Base-by-base conservation (phyloP, 2,888 invertebrate genomes). In the Stramonita haemastoma region DNA sequence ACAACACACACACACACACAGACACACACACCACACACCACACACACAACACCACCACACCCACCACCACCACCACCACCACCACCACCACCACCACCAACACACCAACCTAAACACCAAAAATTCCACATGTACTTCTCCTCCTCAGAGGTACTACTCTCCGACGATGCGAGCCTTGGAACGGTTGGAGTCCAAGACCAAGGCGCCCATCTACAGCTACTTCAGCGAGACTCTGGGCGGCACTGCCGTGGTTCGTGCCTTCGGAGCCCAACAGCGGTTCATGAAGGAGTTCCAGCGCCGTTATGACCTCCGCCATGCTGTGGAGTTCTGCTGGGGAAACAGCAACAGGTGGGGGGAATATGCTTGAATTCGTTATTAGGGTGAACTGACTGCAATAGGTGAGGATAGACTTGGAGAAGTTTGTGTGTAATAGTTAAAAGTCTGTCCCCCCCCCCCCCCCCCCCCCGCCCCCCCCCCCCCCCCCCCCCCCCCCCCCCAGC, bases 261-360 rank as follows among this genome's bases (percentile, higher is more conserved):
- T 94, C 91, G 91, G 91, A 0, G 93, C 92, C 13, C 92, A 94
- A 91, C 90, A 92, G 1, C 90, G 93, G 32, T 96, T 95, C 90
- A 92, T 94, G n/a, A 17, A 84, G 6, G 92, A 92, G 73, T 94
- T 94, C 0, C 94, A 95, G 81, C 85, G 92, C 8, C 93, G 93
- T 70, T 94, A 95, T 1, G 95, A 96, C 87, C 91, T 92, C 70
- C 95, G 95, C 91, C 98, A 98, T 96, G 97, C 98, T 86, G 98
- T 98, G 96, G 92, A 92, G 77, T 95, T 94, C 91, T 92, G 93
- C 36, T 93, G 86, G 86, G 86, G n/a, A 6, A 60, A 60, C 60
- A 17, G 29, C 66, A 66, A 66, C 29, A 86, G n/a, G 86, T 86
- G 60, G 15, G 81, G 6, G 32, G 15, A 6, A 19, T 36, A 11